Conservation (phyloP, 2,113 vertebrate species). For the Burhinus bistriatus region DNA sequence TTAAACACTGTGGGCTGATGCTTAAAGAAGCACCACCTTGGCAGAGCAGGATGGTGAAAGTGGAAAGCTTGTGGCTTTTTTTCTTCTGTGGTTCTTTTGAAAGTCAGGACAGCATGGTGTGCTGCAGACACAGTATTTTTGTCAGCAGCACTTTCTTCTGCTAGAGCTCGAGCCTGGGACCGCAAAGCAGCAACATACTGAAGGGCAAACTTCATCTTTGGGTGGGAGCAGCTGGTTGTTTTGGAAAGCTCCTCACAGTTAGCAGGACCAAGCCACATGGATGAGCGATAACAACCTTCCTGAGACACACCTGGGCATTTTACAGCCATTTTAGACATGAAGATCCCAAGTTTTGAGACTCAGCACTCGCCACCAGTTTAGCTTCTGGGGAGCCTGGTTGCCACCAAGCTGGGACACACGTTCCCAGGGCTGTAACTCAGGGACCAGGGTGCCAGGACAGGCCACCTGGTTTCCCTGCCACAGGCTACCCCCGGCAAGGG, state of each 20-base stretch:
- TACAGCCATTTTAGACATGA: neutral
- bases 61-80: neutral
- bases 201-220: neutral
- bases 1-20: neutral
- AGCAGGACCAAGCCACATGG: neutral
- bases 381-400: neutral
- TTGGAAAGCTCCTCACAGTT: neutral
- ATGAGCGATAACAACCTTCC: neutral
- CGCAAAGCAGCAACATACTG: fast-evolving
- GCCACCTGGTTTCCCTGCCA: neutral
- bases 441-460: neutral
- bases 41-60: neutral
- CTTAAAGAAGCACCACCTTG: neutral
- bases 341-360: neutral
- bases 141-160: neutral
- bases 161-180: neutral
- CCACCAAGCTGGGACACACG: fast-evolving
- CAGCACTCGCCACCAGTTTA: neutral
- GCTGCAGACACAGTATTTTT: neutral
- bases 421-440: neutral
- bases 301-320: neutral
- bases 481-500: neutral
- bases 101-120: neutral
- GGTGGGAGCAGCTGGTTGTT: neutral
- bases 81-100: neutral